Conservation (phyloP, 2,888 invertebrate species). For the Buathra laborator region DNA sequence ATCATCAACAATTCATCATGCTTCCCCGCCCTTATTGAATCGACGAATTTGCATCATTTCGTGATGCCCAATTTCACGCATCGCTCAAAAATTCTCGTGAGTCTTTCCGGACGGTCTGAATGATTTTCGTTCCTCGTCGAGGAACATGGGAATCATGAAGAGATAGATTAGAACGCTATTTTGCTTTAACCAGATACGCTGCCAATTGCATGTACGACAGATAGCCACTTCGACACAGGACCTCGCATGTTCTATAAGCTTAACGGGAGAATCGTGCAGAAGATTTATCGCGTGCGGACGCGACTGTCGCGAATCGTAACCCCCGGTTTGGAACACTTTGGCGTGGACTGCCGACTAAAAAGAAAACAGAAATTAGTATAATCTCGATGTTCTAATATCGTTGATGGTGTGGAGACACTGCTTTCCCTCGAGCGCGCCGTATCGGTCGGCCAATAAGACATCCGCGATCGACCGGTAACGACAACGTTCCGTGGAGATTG, state of each 20-base stretch:
- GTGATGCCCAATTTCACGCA: no score
- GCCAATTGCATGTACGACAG: conserved; percentile 97
- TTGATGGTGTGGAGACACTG: no score
- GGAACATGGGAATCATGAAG: conserved; percentile 91
- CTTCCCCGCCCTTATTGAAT: no score
- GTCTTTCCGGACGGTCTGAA: no score
- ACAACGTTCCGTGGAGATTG: no score
- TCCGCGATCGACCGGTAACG: no score
- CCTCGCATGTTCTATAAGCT: conserved; percentile 97
- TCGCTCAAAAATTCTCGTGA: no score
- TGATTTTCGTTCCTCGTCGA: conserved; percentile 94
- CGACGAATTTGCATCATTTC: no score
- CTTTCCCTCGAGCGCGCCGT: no score
- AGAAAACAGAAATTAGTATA: conserved; percentile 1
- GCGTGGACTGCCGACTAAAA: conserved; percentile 84
- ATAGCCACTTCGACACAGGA: conserved; percentile 97
- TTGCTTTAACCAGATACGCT: conserved; percentile 92
- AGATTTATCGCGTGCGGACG: conserved; percentile 87
- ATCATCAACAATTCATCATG: no score
- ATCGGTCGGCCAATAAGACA: no score
- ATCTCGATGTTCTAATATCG: background rate
- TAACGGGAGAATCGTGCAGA: conserved; percentile 95
- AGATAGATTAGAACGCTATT: conserved; percentile 93
- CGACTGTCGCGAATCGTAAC: conserved; percentile 85
- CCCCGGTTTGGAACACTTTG: conserved; percentile 87